Evolutionary conservation across 2,113 vertebrate species (phyloP).

Genomic region (Tautogolabrus adspersus): DNA sequence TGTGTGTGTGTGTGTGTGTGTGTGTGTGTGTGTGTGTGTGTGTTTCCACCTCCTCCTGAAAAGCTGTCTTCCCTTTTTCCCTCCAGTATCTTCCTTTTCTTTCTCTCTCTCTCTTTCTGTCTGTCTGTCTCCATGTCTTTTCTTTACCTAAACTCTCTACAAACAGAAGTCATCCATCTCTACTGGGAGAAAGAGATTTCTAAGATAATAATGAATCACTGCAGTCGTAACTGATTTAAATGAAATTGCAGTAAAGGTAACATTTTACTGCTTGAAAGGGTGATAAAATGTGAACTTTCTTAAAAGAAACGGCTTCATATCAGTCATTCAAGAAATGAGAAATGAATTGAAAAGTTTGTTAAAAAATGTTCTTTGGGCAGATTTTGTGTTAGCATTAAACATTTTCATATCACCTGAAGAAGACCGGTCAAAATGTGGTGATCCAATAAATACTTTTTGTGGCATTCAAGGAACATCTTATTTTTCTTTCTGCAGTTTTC

Average conservation of each 20-base stretch:
- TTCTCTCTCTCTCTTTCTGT: neutral
- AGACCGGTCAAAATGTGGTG: too few species aligned
- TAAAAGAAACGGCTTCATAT: too few species aligned
- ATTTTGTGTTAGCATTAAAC: too few species aligned
- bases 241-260: neutral
- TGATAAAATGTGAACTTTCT: neutral
- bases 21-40: slow-evolving; percentile 21
- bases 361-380: too few species aligned
- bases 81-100: slow-evolving; percentile 17
- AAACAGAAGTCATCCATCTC: neutral
- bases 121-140: neutral
- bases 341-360: too few species aligned
- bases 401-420: too few species aligned
- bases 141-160: neutral
- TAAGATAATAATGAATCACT: neutral
- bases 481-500: too few species aligned
- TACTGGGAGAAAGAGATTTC: neutral
- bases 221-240: neutral
- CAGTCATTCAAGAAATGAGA: too few species aligned
- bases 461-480: too few species aligned
- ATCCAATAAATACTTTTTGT: too few species aligned
- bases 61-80: slow-evolving; percentile 33
- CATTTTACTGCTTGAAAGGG: neutral
- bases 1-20: slow-evolving; percentile 39
- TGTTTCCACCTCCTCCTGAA: slow-evolving; percentile 53